A percentile compares a stretch with the other conserved stretches of the same genome.
Evolutionary conservation across 2,113 vertebrate genomes (phyloP).

Genomic region (western clawed frog (Xenopus tropicalis)): DNA sequence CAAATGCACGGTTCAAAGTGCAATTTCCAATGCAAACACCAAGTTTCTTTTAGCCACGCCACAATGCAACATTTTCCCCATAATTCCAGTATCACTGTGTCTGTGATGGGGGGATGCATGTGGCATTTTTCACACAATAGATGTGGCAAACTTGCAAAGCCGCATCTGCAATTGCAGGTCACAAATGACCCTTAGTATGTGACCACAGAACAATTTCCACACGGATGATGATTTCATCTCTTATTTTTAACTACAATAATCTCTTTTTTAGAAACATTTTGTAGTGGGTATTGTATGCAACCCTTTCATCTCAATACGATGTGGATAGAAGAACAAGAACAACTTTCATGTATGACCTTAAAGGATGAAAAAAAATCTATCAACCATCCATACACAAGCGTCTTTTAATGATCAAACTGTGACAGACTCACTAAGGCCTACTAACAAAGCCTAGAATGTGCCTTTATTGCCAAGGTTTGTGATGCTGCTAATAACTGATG

Average conservation of each 20-base stretch:
- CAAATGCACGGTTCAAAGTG: too few species aligned
- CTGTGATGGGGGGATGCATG: too few species aligned
- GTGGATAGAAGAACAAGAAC: slow-evolving; percentile 12
- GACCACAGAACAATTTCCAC: too few species aligned
- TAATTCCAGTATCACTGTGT: too few species aligned
- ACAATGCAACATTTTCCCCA: too few species aligned
- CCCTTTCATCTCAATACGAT: slow-evolving; percentile 31
- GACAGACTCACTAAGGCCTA: neutral
- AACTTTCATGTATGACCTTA: slow-evolving; percentile 20
- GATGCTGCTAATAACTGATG: neutral
- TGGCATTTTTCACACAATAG: too few species aligned
- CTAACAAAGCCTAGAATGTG: neutral
- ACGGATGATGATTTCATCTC: neutral
- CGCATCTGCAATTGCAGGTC: too few species aligned
- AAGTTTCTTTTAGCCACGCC: too few species aligned
- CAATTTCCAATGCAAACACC: too few species aligned
- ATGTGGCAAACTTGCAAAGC: too few species aligned
- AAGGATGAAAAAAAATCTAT: slow-evolving; percentile 17
- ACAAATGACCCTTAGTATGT: too few species aligned
- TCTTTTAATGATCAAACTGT: neutral
- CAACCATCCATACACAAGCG: neutral
- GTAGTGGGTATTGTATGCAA: neutral
- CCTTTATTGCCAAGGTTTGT: neutral
- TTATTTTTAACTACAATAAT: slow-evolving; percentile 8
- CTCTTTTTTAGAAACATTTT: slow-evolving; percentile 7